Evolutionary conservation across 2,797 vertebrate species (phyloP).

Genomic region (Chaetophractus vellerosus): DNA sequence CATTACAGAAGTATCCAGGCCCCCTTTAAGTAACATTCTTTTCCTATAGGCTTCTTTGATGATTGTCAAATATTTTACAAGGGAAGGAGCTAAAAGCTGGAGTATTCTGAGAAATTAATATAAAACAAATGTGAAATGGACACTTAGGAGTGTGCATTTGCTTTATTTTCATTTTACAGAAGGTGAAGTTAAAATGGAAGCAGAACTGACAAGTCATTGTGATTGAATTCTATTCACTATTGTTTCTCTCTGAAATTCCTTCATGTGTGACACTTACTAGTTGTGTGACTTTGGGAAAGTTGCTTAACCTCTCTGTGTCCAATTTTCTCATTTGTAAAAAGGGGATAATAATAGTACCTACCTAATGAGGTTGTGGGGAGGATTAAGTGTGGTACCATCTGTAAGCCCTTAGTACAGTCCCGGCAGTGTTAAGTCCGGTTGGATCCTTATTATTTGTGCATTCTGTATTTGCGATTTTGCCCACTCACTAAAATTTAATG

Average conservation of each 20-base stretch:
- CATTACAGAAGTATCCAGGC: not conserved
- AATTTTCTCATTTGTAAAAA: not conserved
- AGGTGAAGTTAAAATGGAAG: not conserved
- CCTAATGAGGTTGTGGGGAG: no score
- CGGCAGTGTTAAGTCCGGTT: accelerated
- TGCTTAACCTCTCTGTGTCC: not conserved
- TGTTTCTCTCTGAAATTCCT: not conserved
- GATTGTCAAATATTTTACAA: conserved; percentile 6
- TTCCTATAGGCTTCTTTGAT: not conserved
- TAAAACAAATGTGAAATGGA: not conserved
- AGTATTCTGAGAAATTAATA: not conserved
- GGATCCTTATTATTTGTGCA: no score
- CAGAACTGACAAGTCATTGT: accelerated
- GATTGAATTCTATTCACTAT: not conserved
- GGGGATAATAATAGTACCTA: accelerated
- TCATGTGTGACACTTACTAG: not conserved
- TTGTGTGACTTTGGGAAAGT: not conserved
- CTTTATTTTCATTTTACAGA: not conserved
- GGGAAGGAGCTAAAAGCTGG: not conserved
- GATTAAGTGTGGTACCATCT: not conserved
- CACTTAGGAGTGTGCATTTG: not conserved
- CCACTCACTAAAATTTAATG: no score
- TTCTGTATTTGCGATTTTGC: no score
- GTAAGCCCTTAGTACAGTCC: not conserved
- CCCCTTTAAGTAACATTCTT: not conserved